Evolutionary conservation across 2,797 vertebrate species (phyloP), one percentile per base, ranked within the genome.

Genomic region (Takifugu ocellatus): DNA sequence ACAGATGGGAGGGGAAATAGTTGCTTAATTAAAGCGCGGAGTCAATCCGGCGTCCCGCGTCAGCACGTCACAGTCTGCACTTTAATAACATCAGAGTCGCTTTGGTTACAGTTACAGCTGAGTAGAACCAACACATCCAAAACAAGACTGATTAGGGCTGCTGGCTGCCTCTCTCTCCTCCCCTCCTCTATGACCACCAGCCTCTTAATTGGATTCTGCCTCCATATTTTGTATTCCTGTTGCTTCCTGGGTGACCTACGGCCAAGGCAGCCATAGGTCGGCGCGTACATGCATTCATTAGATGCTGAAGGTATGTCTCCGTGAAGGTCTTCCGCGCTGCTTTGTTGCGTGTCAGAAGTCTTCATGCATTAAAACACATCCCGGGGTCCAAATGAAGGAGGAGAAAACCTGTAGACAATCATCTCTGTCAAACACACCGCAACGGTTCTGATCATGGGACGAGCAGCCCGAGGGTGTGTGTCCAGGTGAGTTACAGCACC

Each of bases 1-100:
- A 88, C 88, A 90, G 88, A 90, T 88, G 88, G 86, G 81, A 77
- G 66, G 70, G 63, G 48, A 85, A 87, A 82, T 78, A 83, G 76
- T 75, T 71, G 39, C 70, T 88, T 86, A 88, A 88, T 90, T 88
- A 88, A 90, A 90, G 61, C 69, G 84, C 70, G 59, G 82, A 84
- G 85, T 88, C 84, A 78, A 83, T 86, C 65, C 50, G 43, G 85
- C 86, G 85, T 87, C 86, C 54, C 66, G 54, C 80, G 82, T 84
- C 81, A 68, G 78, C 71, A 3, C 70, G 70, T 27, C 73, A 59
- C 83, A 79, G 83, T 77, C 83, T 82, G 79, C 75, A 75, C 77
- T 76, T 87, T 81, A 81, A 79, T 76, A 83, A 86, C 64, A 82
- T 78, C 83, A 83, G 29, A 85, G 84, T 84, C 71, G 84, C 82